Conservation (phyloP, 2,888 invertebrate species). For the Mycalesis mineus region DNA sequence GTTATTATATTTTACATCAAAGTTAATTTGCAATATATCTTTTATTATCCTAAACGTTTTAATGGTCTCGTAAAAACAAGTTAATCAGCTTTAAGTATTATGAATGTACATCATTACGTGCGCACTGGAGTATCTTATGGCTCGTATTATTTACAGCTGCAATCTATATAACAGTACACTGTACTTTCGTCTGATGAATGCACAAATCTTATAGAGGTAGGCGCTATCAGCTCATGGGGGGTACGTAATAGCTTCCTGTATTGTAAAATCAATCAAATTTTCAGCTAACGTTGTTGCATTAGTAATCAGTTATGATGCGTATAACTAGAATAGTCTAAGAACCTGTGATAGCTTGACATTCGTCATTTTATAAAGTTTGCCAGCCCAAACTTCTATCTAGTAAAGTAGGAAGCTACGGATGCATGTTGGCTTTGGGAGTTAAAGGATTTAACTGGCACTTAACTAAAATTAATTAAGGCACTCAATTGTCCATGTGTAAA, state of each 20-base stretch:
- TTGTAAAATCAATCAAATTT: conserved; percentile 55
- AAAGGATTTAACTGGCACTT: no score
- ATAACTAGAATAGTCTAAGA: no score
- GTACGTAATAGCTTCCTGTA: conserved; percentile 44
- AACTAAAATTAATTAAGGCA: no score
- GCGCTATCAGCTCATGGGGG: conserved; percentile 26
- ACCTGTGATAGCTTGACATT: no score
- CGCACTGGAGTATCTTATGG: not conserved
- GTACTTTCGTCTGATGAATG: conserved; percentile 32
- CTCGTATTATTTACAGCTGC: conserved; percentile 33
- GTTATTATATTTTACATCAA: not conserved
- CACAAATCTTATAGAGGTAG: conserved; percentile 25
- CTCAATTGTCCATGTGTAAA: no score
- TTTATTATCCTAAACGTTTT: conserved; percentile 9
- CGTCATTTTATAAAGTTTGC: no score
- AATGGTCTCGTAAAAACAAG: conserved; percentile 6
- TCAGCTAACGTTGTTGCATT: conserved; percentile 51
- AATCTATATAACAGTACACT: conserved; percentile 45
- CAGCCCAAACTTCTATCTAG: no score
- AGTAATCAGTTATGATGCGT: conserved; percentile 40
- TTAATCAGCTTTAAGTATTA: conserved; percentile 6
- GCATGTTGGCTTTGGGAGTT: no score
- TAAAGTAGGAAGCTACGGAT: no score
- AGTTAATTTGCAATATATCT: conserved; percentile 7
- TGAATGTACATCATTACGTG: conserved; percentile 1